A percentile compares a stretch with the other conserved stretches of the same genome.
These are phyloP conservation scores for Sturnus vulgaris DNA, from an alignment of 2,113 vertebrate genomes.

Conservation along the genomic window DNA sequence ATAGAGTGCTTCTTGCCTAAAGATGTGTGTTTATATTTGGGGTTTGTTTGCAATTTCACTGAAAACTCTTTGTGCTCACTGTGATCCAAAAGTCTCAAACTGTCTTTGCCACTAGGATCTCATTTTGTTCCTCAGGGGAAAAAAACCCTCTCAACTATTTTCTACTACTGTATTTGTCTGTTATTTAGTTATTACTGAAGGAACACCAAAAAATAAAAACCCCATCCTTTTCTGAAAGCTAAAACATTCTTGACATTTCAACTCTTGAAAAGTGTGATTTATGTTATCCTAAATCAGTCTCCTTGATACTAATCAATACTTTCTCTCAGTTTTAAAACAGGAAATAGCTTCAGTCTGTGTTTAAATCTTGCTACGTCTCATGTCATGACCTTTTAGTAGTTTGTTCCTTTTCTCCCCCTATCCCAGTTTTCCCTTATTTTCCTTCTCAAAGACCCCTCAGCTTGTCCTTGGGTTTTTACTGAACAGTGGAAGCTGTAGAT, in stretches of 20 bases:
- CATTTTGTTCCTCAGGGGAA: background rate
- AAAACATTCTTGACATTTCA: background rate
- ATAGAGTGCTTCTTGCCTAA: background rate
- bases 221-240: background rate
- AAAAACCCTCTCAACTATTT: background rate
- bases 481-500: background rate
- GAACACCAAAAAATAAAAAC: background rate
- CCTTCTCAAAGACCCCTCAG: background rate
- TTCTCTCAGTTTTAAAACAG: conserved; percentile 55
- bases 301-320: conserved; percentile 55
- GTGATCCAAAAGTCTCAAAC: background rate
- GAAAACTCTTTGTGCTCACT: background rate
- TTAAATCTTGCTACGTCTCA: conserved; percentile 23
- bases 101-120: background rate
- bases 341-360: conserved; percentile 64
- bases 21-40: background rate
- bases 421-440: background rate
- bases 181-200: background rate
- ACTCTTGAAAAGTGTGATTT: background rate
- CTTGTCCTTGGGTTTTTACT: background rate
- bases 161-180: background rate
- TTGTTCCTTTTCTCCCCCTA: background rate
- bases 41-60: background rate
- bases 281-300: conserved; percentile 7
- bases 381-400: conserved; percentile 44